These are phyloP conservation scores for Bradynema listronoti DNA, from an alignment of 1,140 invertebrate species.

Conservation along the genomic window DNA sequence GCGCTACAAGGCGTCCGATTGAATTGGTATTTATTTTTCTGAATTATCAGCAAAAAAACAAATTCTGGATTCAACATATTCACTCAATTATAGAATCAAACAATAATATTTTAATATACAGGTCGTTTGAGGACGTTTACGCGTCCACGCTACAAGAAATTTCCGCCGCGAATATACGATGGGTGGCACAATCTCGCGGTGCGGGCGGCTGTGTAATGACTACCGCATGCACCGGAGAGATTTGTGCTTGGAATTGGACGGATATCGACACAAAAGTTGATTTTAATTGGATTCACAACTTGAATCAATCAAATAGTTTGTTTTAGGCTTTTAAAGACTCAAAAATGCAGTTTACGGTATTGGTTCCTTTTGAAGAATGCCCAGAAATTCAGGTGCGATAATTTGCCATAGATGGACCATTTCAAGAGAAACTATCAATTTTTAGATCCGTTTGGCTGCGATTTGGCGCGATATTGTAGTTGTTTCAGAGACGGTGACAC, in stretches of 20 bases:
- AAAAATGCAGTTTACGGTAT: conserved; percentile 24
- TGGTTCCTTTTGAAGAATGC: conserved; percentile 30
- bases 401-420: not conserved
- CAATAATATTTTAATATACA: no score
- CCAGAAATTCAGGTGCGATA: conserved; percentile 21
- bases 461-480: conserved; percentile 38
- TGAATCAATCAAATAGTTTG: not conserved
- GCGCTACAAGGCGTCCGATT: conserved; percentile 21
- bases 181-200: conserved; percentile 34
- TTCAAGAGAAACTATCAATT: not conserved
- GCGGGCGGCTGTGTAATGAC: conserved; percentile 6
- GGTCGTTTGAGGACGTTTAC: conserved; percentile 35
- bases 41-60: no score
- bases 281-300: not conserved
- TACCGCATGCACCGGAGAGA: conserved; percentile 7
- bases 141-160: conserved; percentile 30
- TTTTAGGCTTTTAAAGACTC: conserved; percentile 34
- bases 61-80: no score
- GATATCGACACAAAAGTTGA: conserved; percentile 17
- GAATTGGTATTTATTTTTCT: no score
- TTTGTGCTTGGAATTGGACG: conserved; percentile 46
- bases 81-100: no score
- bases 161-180: conserved; percentile 32
- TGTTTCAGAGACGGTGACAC: conserved; percentile 25
- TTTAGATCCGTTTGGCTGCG: conserved; percentile 35